Evolutionary conservation across 92 coral and sea anemone species (phyloP), one percentile per base, ranked within the genome.

Genomic region (Montipora capitata): DNA sequence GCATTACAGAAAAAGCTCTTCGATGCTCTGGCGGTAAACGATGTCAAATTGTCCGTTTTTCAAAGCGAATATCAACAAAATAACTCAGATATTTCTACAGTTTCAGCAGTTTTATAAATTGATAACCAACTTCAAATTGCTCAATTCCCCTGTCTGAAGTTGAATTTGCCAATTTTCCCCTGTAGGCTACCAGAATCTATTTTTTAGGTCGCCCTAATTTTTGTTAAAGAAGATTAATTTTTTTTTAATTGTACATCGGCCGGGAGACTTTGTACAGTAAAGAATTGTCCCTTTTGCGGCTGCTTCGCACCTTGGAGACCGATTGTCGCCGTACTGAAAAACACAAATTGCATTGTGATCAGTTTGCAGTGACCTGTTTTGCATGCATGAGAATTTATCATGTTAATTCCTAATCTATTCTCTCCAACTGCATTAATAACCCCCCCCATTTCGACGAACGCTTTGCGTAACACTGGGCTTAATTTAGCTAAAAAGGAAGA

Each of bases 211-310:
- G 68, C 49, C 35, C 74, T 13, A 71, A 79, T 82, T 76, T 64
- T 67, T 77, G 42, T 68, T 49, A 75, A 68, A 81, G 35, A 27
- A 27, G 35, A 27, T 80, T 88, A 62, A 69, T 40, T 61, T 68
- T 61, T 68, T 81, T 76, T 81, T 87, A 76, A 87, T 91, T 81
- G 67, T 79, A 81, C 70, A 76, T 87, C 85, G 77, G 68, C 35
- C 35, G 35, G 35, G 68, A 43, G 76, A 70, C 68, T 11, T 48
- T 61, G 70, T 63, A 87, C 35, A 27, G 1, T 27, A 27, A 27
- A 27, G 35, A 82, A 87, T 80, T 85, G 67, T 72, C 64, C 66
- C 56, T 81, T 65, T 57, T 45, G 10, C 14, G 41, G 57, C 85
- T 77, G 70, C 90, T 83, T 80, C 78, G 79, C 90, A 17, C 56